Percentiles rank a stretch among this genome's conserved stretches.
phyloP scores from a whole-genome alignment of 2,797 vertebrate species.

The Muraenolepis orangiensis region DNA sequence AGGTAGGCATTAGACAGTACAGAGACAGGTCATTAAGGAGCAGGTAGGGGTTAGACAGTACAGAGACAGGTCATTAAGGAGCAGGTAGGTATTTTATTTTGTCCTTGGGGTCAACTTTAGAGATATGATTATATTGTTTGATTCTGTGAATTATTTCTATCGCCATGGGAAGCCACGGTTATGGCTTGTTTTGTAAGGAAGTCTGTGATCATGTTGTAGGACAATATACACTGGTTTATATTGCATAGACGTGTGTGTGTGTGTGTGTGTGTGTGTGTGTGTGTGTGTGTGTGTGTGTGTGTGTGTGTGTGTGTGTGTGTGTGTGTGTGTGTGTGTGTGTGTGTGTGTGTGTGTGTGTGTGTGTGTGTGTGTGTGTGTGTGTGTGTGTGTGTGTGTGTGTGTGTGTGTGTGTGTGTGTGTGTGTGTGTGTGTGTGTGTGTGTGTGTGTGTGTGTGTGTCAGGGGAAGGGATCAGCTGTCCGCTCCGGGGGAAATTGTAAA shows the following conservation, averaged over 20 bases:
- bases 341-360: constrained; percentile 21
- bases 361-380: neutral
- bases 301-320: constrained; percentile 18
- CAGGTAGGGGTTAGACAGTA: too few relatives aligned
- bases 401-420: neutral
- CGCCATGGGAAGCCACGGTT: neutral
- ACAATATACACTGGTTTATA: too few relatives aligned
- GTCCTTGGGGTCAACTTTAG: neutral
- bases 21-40: too few relatives aligned
- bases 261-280: neutral
- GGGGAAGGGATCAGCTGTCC: constrained; percentile 48
- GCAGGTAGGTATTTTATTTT: neutral
- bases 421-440: neutral
- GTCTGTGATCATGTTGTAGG: neutral
- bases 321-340: constrained; percentile 12
- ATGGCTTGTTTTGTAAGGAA: neutral
- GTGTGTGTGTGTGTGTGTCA: constrained; percentile 28
- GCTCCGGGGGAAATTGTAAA: constrained; percentile 33
- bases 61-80: too few relatives aligned
- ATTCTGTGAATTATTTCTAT: neutral
- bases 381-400: neutral
- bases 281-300: neutral
- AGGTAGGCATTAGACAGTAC: too few relatives aligned
- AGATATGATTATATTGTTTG: neutral
- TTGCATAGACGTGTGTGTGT: neutral